Conservation (phyloP, 1,140 invertebrate genomes). For the Plectus sambesii region DNA sequence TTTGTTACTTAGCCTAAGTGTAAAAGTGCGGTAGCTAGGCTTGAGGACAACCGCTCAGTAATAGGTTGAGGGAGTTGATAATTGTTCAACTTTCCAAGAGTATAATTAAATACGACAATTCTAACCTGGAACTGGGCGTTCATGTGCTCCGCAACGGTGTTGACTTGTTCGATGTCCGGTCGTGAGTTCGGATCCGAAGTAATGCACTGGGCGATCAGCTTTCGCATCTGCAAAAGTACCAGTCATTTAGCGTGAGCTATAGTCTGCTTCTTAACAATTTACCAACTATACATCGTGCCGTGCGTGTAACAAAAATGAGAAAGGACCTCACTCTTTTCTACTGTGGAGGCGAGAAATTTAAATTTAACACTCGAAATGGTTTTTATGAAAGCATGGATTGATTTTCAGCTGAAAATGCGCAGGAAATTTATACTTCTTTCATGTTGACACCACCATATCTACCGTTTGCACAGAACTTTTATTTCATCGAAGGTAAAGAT, state of each 20-base stretch:
- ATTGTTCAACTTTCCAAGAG: neutral
- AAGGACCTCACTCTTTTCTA: too few species aligned
- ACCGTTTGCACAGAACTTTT: too few species aligned
- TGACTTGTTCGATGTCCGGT: constrained; percentile 53
- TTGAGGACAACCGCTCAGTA: constrained; percentile 17
- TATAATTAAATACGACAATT: constrained; percentile 1
- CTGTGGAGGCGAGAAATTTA: too few species aligned
- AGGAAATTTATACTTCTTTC: constrained; percentile 4
- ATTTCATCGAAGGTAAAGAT: neutral
- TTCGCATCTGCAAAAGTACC: constrained; percentile 50
- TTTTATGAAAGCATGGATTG: neutral
- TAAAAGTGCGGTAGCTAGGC: constrained; percentile 26
- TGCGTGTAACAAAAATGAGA: constrained; percentile 1
- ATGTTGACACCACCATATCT: too few species aligned
- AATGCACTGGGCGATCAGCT: constrained; percentile 54
- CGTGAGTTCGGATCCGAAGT: constrained; percentile 53
- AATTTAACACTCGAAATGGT: too few species aligned
- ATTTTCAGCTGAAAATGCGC: neutral
- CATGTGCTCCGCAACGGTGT: constrained; percentile 48
- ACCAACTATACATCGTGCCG: constrained; percentile 5
- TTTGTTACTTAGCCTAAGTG: too few species aligned
- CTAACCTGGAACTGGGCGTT: constrained; percentile 2
- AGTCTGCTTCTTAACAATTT: too few species aligned
- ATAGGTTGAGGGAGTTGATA: neutral
- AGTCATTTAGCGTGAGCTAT: constrained; percentile 5